Percentiles rank a stretch among this genome's conserved stretches.
Conservation (phyloP, 1,140 invertebrate species). For the Bombus pyrosoma region DNA sequence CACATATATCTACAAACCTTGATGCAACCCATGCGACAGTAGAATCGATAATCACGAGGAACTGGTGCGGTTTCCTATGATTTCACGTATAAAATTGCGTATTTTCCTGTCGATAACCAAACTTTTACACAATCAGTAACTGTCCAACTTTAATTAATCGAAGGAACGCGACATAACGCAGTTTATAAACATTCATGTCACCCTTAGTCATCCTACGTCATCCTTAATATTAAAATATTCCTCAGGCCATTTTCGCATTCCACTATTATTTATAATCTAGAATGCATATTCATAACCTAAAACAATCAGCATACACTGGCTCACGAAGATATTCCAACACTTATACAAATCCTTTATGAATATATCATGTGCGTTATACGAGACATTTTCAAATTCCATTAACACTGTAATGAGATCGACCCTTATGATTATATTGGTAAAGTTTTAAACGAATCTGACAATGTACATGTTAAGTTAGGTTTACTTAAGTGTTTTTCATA, state of each 20-base stretch:
- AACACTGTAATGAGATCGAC: not conserved
- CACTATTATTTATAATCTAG: not conserved
- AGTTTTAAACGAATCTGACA: not conserved
- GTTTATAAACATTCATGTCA: not conserved
- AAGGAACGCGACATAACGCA: too few species aligned
- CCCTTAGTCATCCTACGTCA: too few species aligned
- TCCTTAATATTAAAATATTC: not conserved
- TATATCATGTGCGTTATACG: not conserved
- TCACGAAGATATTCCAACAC: not conserved
- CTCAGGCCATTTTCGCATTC: not conserved
- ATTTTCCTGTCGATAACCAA: not conserved
- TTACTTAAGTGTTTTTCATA: too few species aligned
- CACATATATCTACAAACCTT: conserved; percentile 34
- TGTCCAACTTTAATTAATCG: not conserved
- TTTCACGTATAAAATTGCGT: conserved; percentile 9
- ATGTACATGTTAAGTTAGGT: not conserved
- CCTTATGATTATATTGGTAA: not conserved
- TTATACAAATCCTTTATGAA: not conserved
- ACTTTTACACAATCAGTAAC: not conserved
- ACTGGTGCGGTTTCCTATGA: conserved; percentile 54
- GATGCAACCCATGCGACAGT: conserved; percentile 38
- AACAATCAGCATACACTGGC: not conserved
- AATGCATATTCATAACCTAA: not conserved
- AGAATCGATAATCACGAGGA: conserved; percentile 59
- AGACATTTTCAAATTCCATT: not conserved